Conservation (phyloP, 2,797 vertebrate species). For the Danio albolineatus region DNA sequence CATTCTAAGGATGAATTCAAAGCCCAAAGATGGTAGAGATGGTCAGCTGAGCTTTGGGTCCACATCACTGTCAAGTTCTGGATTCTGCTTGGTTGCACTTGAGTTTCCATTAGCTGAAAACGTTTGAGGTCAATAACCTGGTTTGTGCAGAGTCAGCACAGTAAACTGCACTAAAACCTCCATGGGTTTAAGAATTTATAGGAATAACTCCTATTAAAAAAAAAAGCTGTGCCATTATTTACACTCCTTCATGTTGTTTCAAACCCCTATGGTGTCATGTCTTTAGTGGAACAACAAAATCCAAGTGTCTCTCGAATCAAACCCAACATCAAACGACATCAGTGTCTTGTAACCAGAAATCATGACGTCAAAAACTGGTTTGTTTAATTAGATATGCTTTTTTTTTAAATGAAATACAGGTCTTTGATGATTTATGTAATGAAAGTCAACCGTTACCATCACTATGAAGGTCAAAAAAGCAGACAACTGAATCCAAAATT, state of each 20-base stretch:
- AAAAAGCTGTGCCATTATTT: background rate
- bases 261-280: background rate
- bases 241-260: background rate
- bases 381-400: too few relatives aligned
- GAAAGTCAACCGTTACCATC: too few relatives aligned
- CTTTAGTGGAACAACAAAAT: background rate
- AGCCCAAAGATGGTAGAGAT: background rate
- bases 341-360: background rate
- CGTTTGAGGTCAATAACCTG: conserved; percentile 10
- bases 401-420: too few relatives aligned
- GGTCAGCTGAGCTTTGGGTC: conserved; percentile 14
- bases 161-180: conserved; percentile 23
- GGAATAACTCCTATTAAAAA: background rate
- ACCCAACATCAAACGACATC: background rate
- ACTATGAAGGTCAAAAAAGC: too few relatives aligned
- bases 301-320: background rate
- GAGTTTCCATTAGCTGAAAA: conserved; percentile 28
- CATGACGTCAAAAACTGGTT: background rate
- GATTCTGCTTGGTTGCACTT: conserved; percentile 30
- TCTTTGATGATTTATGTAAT: too few relatives aligned
- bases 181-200: conserved; percentile 18
- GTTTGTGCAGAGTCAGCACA: conserved; percentile 20
- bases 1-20: conserved; percentile 6
- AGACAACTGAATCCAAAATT: too few relatives aligned
- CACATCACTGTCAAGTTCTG: conserved; percentile 40